These are phyloP conservation scores for Alectoris magna DNA, from an alignment of 2,797 vertebrate species.

Conservation along the genomic window DNA sequence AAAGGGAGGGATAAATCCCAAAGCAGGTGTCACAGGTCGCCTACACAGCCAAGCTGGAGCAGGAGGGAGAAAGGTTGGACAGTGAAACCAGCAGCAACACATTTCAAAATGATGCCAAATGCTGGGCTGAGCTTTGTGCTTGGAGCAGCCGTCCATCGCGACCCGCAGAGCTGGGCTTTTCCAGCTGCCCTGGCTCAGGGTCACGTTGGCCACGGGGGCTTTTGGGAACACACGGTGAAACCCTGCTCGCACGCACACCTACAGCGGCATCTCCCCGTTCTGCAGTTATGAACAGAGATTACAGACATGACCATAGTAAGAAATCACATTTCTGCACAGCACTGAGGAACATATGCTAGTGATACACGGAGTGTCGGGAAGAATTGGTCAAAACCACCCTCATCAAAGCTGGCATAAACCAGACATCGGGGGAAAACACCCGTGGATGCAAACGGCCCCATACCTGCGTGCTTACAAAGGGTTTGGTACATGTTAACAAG, in stretches of 20 bases:
- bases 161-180: not conserved
- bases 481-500: not conserved
- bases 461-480: not conserved
- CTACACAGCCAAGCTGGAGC: not conserved
- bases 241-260: not conserved
- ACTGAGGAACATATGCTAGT: not conserved
- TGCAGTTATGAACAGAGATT: not conserved
- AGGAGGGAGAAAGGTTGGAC: not conserved
- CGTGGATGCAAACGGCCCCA: not conserved
- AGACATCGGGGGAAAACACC: not conserved
- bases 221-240: not conserved
- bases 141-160: not conserved
- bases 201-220: not conserved
- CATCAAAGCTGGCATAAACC: not conserved
- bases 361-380: not conserved
- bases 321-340: not conserved
- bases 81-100: not conserved
- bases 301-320: not conserved
- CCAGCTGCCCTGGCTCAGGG: not conserved
- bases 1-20: not conserved
- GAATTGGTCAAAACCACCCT: constrained; percentile 1
- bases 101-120: not conserved
- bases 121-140: constrained; percentile 22
- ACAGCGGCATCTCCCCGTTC: not conserved
- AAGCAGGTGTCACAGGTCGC: not conserved